Evolutionary conservation across 2,113 vertebrate genomes (phyloP), one percentile per base, ranked within the genome.

Genomic region (Perca fluviatilis): DNA sequence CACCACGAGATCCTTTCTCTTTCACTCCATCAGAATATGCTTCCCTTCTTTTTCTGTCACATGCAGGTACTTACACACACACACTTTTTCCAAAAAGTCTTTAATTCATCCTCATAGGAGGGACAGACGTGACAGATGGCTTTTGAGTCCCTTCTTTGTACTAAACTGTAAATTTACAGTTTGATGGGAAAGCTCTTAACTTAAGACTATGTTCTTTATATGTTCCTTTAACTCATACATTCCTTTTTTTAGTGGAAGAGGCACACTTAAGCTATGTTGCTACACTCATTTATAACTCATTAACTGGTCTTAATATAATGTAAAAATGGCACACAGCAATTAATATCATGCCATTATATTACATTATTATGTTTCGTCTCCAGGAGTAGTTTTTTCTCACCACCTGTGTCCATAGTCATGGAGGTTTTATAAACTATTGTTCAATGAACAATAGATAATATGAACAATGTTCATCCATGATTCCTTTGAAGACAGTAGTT

Each of bases 61-160:
- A 69, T 21, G 25, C 82, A 85, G 74, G 58, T 64, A 80, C 56
- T 76, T 10, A 69, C 50, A 49, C 53, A 70, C 30, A 25, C 50
- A 57, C 61, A 46, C 16, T 83, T 60, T 27, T 57, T 79, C 61
- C 46, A 18, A 70, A 5, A 7, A 77, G 63, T 70, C 74, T 89
- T 91, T 87, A 79, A 79, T 93, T 91, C 70, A 62, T 75, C 80
- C 80, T 54, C 71, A 75, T 9, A 82, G 70, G 78, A 79, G 82
- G 80, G 67, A 80, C 49, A 72, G 46, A 79, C 47, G 70, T 0
- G 76, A 70, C 80, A 82, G 90, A 74, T 85, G 81, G 81, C 77
- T 91, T 88, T 90, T 84, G 18, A 89, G 79, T 85, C 64, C 47
- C 54, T 30, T 74, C 85, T 58, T 81, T 76, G 58, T 27, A 16